phyloP scores from a whole-genome alignment of 1,140 invertebrate species.

The Macrostomum lignano region DNA sequence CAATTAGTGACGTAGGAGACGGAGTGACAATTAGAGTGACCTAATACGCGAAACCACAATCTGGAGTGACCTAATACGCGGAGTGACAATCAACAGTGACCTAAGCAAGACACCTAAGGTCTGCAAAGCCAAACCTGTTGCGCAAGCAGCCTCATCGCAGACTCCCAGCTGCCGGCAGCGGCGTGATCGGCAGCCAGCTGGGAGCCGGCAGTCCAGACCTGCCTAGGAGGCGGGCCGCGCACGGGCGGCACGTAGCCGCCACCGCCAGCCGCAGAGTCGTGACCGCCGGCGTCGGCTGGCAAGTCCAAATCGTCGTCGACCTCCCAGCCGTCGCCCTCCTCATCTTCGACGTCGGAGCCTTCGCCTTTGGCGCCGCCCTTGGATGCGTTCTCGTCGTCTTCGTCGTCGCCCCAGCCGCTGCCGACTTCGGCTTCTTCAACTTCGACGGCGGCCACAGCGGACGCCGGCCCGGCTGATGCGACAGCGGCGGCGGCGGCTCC shows the following conservation, averaged over 20 bases:
- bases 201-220: not conserved
- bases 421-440: constrained; percentile 13
- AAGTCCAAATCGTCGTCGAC: constrained; percentile 77
- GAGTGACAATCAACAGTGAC: too few relatives aligned
- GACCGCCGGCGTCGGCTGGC: constrained; percentile 36
- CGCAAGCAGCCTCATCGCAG: too few relatives aligned
- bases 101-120: too few relatives aligned
- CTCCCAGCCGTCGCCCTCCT: constrained; percentile 46
- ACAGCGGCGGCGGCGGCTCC: too few relatives aligned
- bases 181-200: too few relatives aligned
- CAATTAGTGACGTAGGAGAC: too few relatives aligned
- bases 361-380: constrained; percentile 29
- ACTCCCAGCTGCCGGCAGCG: too few relatives aligned
- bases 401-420: constrained; percentile 27
- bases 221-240: not conserved
- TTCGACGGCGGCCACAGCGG: constrained; percentile 10
- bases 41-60: too few relatives aligned
- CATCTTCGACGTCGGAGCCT: not conserved
- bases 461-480: not conserved
- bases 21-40: too few relatives aligned
- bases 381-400: too few relatives aligned
- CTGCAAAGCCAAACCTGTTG: too few relatives aligned
- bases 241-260: not conserved
- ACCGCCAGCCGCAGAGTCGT: not conserved
- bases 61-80: too few relatives aligned